phyloP scores from a whole-genome alignment of 2,797 vertebrate species.

The Peromyscus melanophrys region DNA sequence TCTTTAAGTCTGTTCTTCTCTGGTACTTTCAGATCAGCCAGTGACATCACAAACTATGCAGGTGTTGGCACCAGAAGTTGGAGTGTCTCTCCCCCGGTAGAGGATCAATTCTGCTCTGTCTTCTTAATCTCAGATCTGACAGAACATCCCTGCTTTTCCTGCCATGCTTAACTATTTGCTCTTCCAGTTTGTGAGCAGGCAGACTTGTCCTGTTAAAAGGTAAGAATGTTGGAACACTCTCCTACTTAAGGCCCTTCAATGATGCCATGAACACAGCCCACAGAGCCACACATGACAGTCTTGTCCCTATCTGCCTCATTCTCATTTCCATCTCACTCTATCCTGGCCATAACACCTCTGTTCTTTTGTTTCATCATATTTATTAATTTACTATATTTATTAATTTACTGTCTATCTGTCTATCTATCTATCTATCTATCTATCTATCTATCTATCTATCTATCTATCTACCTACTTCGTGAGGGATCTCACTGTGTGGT shows the following conservation, averaged over 20 bases:
- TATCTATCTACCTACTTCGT: too few relatives aligned
- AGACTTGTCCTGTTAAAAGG: not conserved
- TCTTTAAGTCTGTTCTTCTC: not conserved
- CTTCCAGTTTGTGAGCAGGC: not conserved
- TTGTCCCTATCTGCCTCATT: not conserved
- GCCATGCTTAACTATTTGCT: not conserved
- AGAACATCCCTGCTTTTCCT: not conserved
- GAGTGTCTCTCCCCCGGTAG: not conserved
- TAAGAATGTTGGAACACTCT: not conserved
- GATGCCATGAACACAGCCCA: not conserved
- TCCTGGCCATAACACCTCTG: not conserved
- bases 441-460: not conserved
- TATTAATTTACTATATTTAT: too few relatives aligned
- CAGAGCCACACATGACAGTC: not conserved
- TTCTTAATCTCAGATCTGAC: not conserved
- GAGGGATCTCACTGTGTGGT: too few relatives aligned
- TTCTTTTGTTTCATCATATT: not conserved
- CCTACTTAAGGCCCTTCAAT: not conserved
- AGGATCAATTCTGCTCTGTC: not conserved
- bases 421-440: too few relatives aligned
- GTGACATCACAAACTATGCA: not conserved
- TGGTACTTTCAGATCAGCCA: not conserved
- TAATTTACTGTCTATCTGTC: not conserved
- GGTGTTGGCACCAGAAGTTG: not conserved
- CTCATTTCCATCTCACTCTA: not conserved